These are phyloP conservation scores for Drosophila oshimai DNA, from an alignment of 1,140 invertebrate genomes.

Conservation along the genomic window DNA sequence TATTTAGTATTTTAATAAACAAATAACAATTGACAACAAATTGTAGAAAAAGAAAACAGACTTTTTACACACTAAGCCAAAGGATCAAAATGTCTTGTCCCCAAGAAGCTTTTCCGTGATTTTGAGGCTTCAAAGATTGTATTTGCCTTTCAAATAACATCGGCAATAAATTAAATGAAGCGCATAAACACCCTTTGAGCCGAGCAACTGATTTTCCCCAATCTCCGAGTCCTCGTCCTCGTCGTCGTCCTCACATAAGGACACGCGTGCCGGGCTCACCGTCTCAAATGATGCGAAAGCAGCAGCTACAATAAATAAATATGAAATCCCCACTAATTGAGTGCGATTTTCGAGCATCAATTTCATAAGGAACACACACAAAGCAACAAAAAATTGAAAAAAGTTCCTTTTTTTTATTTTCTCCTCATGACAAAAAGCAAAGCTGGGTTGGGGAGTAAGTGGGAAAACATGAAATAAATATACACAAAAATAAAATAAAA, in stretches of 20 bases:
- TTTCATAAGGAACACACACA: slow-evolving; percentile 70
- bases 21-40: too few relatives aligned
- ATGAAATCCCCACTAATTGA: slow-evolving; percentile 78
- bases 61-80: neutral
- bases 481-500: slow-evolving; percentile 40
- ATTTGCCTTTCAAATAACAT: slow-evolving; percentile 34
- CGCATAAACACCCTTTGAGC: slow-evolving; percentile 62
- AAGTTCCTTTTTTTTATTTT: slow-evolving; percentile 59
- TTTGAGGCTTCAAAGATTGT: neutral
- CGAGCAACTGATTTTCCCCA: slow-evolving; percentile 35
- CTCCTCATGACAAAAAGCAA: neutral
- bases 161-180: slow-evolving; percentile 61
- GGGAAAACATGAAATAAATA: slow-evolving; percentile 62
- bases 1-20: too few relatives aligned
- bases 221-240: neutral
- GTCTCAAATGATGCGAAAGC: slow-evolving; percentile 9
- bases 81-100: neutral
- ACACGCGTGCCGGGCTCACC: slow-evolving; percentile 44
- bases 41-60: too few relatives aligned
- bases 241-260: slow-evolving; percentile 2
- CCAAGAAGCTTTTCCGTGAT: too few relatives aligned
- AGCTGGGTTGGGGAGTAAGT: slow-evolving; percentile 8
- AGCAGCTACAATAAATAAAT: slow-evolving; percentile 71
- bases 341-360: slow-evolving; percentile 79
- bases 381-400: slow-evolving; percentile 55